Conservation (phyloP, 2,888 invertebrate species). For the Apamea sordens region DNA sequence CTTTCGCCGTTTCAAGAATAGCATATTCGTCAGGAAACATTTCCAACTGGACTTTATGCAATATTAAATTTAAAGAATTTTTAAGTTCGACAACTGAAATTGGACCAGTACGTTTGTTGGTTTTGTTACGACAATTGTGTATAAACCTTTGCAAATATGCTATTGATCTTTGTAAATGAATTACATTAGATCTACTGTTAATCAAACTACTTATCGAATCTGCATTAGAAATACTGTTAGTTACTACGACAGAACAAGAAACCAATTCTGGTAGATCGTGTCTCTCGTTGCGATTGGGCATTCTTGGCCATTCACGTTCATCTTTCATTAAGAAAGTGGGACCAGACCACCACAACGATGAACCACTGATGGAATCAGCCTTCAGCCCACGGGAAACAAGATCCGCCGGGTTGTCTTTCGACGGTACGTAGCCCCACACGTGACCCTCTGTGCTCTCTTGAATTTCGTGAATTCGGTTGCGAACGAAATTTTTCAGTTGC, state of each 20-base stretch:
- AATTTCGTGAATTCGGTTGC: too few relatives aligned
- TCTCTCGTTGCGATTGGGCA: neutral
- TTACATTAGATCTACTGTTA: neutral
- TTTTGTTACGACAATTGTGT: conserved; percentile 5
- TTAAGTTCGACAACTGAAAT: neutral
- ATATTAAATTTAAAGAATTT: conserved; percentile 3
- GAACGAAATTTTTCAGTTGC: too few relatives aligned
- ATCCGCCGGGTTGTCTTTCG: neutral
- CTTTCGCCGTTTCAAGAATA: too few relatives aligned
- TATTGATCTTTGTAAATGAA: neutral
- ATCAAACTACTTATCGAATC: neutral
- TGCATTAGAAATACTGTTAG: neutral
- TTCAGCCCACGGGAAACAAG: neutral
- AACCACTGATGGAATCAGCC: conserved; percentile 12
- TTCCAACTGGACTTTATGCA: neutral
- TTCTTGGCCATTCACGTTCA: neutral
- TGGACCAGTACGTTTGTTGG: neutral
- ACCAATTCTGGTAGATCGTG: neutral
- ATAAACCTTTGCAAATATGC: conserved; percentile 9
- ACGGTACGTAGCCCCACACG: neutral
- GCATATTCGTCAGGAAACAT: neutral
- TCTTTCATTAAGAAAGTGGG: neutral
- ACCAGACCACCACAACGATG: conserved; percentile 1
- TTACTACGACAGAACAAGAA: neutral
- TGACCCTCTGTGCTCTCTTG: too few relatives aligned